A percentile compares a stretch with the other conserved stretches of the same genome.
Conservation (phyloP, 2,113 vertebrate genomes). For the Ahaetulla prasina region DNA sequence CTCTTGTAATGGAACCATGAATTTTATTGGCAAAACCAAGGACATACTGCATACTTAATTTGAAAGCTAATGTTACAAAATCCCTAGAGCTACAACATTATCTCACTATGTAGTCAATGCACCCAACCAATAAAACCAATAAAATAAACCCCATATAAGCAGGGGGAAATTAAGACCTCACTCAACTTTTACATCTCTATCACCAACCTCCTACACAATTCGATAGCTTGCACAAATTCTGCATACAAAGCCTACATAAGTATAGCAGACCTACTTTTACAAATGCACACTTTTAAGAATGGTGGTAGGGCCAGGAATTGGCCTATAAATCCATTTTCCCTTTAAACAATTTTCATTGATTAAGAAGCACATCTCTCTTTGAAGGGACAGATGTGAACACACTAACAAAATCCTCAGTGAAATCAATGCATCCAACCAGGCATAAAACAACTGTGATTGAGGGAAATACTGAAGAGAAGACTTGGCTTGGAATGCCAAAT, state of each 20-base stretch:
- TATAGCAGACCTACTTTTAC: no score
- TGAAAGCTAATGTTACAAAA: neutral
- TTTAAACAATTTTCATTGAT: neutral
- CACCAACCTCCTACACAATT: neutral
- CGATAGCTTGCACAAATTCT: neutral
- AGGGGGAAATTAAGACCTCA: neutral
- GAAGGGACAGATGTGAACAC: neutral
- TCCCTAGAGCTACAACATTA: neutral
- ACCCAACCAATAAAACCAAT: neutral
- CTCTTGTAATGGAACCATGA: constrained; percentile 8
- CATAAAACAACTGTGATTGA: neutral
- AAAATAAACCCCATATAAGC: neutral
- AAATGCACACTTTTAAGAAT: neutral
- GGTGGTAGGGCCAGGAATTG: neutral
- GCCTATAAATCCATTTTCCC: neutral
- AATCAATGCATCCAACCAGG: neutral
- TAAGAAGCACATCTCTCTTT: neutral
- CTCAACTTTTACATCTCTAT: neutral
- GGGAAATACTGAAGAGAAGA: neutral
- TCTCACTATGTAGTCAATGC: neutral
- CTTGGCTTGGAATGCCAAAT: neutral
- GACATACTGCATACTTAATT: neutral
- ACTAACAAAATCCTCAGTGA: neutral
- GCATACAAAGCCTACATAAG: neutral
- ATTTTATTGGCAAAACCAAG: rapidly evolving